Conservation (phyloP, 2,888 invertebrate species). For the Amblyjoppa fuscipennis region DNA sequence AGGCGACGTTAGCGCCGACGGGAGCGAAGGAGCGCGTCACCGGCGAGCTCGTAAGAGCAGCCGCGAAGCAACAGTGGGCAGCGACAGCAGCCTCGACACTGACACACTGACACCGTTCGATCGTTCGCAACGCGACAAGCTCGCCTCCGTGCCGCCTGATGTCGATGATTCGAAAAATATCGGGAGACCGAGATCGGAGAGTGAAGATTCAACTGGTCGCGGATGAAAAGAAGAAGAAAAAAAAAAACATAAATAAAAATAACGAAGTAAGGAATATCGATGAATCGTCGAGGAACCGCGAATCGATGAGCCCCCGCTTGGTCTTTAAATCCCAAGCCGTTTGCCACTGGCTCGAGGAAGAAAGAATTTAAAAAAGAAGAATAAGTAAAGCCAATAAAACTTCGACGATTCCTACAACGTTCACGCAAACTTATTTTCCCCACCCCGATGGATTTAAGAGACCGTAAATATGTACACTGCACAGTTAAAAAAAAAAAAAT, state of each 20-base stretch:
- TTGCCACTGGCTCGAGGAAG: neutral
- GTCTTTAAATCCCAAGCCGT: constrained; percentile 29
- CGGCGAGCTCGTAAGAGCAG: constrained; percentile 52
- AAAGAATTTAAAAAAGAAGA: neutral
- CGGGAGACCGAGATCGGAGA: neutral
- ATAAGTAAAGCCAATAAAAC: neutral
- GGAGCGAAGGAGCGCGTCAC: constrained; percentile 61
- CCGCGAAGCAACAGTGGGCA: constrained; percentile 24
- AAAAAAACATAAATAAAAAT: constrained; percentile 4
- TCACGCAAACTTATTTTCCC: neutral
- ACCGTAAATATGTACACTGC: neutral
- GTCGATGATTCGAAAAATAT: constrained; percentile 22
- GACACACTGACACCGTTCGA: constrained; percentile 82
- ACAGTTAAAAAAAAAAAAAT: too few relatives aligned
- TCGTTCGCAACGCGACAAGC: constrained; percentile 32
- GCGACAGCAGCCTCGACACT: constrained; percentile 76
- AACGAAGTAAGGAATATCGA: constrained; percentile 26
- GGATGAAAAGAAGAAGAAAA: constrained; percentile 1
- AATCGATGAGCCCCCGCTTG: constrained; percentile 8
- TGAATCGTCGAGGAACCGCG: neutral
- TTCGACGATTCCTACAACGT: neutral
- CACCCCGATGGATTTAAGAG: neutral
- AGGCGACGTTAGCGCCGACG: constrained; percentile 43
- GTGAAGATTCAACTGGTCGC: constrained; percentile 13
- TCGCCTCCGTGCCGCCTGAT: constrained; percentile 6